Conservation (phyloP, 2,888 invertebrate species). For the Dendrolimus pini region DNA sequence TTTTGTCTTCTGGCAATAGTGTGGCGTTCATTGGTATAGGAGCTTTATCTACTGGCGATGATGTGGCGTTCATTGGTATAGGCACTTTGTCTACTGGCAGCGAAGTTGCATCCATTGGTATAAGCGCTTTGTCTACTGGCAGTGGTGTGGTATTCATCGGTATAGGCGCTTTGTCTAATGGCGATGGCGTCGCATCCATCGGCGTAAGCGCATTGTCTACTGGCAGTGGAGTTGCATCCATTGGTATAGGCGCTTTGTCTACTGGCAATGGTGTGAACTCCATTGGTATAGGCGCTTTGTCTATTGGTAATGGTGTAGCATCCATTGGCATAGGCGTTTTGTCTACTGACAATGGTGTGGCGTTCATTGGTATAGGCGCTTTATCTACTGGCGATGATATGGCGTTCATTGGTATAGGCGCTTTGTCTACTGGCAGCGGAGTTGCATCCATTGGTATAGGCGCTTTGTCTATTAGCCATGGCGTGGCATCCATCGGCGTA, state of each 20-base stretch:
- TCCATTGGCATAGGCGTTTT: background rate
- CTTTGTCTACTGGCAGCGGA: background rate
- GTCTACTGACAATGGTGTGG: background rate
- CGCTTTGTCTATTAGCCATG: background rate
- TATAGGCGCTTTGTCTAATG: background rate
- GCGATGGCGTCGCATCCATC: background rate
- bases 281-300: background rate
- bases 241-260: background rate
- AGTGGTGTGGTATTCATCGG: no score
- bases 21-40: no score
- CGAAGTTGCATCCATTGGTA: no score
- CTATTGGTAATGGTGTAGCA: background rate
- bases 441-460: background rate
- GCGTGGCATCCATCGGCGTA: background rate
- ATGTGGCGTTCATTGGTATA: no score
- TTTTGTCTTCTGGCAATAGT: no score
- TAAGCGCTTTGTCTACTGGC: no score
- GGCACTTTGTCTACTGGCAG: no score
- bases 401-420: background rate
- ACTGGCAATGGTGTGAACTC: background rate
- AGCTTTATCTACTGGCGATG: no score
- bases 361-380: background rate
- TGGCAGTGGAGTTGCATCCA: background rate
- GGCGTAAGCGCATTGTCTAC: background rate
- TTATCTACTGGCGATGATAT: background rate